Evolutionary conservation across 2,797 vertebrate genomes (phyloP), one percentile per base, ranked within the genome.

Genomic region (Aulostomus chinensis): DNA sequence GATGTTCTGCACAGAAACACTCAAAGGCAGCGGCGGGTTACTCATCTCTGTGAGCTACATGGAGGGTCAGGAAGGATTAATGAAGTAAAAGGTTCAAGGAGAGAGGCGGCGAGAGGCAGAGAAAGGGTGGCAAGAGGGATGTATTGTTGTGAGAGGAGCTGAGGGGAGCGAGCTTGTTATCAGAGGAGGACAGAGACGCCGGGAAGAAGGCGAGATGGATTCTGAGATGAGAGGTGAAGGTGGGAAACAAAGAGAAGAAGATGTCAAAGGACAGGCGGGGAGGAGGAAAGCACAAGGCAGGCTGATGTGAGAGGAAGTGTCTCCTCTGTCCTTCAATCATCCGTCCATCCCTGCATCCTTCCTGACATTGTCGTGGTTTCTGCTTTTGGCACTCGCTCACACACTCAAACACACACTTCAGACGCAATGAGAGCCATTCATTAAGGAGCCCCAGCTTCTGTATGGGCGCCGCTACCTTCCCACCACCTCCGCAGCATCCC

Each of bases 401-500:
- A 10, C 49, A 36, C 14, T 21, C 47, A n/a, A n/a, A n/a, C n/a
- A n/a, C 22, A 4, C 22, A 4, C 4, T 24, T 24, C 22, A 24
- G 4, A 24, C 22, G 22, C 22, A 4, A 8, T 63, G 65, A 71
- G 73, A 75, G 62, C 47, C 70, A 62, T 87, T 81, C 73, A 81
- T 88, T 81, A 83, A 54, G n/a, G n/a, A n/a, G n/a, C 25, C 47
- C 70, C 55, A 60, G 73, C 55, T 76, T 82, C 73, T 21, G 45
- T 79, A 80, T 84, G 81, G 8, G 32, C 11, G 1, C 36, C 1
- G 32, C 72, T n/a, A n/a, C 65, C 77, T 80, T 50, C 61, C 84
- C 69, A 69, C 83, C 86, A 88, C 86, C 85, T 88, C 85, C 49
- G 42, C 58, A 18, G 86, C 84, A 81, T 88, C 82, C 78, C 82